A percentile compares a stretch with the other conserved stretches of the same genome.
These are phyloP conservation scores for Sus cebifrons DNA, from an alignment of 2,797 vertebrate species.

Conservation along the genomic window DNA sequence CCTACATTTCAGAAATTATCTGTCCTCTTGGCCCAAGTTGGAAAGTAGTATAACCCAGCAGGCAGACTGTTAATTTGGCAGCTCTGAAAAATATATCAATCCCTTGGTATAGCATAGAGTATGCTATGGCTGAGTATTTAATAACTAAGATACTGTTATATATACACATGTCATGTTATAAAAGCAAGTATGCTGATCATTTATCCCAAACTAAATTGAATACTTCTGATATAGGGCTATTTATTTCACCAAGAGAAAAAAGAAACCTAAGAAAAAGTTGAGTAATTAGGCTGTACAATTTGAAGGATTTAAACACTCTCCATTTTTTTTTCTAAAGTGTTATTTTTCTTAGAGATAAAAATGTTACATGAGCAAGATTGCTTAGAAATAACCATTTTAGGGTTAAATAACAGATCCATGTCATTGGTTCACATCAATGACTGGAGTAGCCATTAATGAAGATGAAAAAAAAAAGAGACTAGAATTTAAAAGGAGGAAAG, in stretches of 20 bases:
- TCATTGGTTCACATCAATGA: neutral
- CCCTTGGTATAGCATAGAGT: neutral
- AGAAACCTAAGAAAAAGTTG: slow-evolving; percentile 9
- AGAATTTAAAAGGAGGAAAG: neutral
- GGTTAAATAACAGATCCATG: neutral
- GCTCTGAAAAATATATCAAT: slow-evolving; percentile 41
- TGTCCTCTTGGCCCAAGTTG: neutral
- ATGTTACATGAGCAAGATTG: neutral
- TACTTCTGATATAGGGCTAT: neutral
- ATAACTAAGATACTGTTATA: neutral
- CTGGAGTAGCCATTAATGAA: neutral
- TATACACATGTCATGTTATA: neutral
- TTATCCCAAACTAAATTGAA: neutral
- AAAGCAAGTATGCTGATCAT: neutral
- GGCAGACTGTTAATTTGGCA: slow-evolving; percentile 54
- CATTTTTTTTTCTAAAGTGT: slow-evolving; percentile 26
- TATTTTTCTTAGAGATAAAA: slow-evolving; percentile 43
- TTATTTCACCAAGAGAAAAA: slow-evolving; percentile 27
- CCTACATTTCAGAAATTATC: neutral
- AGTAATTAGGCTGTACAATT: slow-evolving; percentile 37
- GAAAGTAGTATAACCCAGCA: neutral
- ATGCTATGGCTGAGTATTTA: neutral
- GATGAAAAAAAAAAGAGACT: neutral
- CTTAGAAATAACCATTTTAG: slow-evolving; percentile 43
- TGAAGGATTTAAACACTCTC: slow-evolving; percentile 24